Percentiles rank a stretch among this genome's conserved stretches.
These are phyloP conservation scores for Diplazon laetatorius DNA, from an alignment of 2,888 invertebrate genomes.

Conservation along the genomic window DNA sequence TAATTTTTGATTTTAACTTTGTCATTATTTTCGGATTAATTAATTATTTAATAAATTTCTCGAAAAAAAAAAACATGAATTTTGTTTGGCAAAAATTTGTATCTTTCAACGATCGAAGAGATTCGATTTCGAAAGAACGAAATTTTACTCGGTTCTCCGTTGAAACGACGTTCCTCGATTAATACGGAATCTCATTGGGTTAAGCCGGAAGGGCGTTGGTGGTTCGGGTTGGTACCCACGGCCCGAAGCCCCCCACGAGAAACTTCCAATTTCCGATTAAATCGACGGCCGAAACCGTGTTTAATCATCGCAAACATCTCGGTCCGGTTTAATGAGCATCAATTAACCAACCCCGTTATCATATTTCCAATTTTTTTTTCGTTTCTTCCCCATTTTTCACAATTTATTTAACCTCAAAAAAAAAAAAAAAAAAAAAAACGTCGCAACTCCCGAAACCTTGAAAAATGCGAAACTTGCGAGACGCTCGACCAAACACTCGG, in stretches of 20 bases:
- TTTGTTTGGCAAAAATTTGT: too few relatives aligned
- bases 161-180: conserved; percentile 64
- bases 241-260: conserved; percentile 35
- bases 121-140: neutral
- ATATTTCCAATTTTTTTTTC: conserved; percentile 24
- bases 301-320: conserved; percentile 37
- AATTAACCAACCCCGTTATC: too few relatives aligned
- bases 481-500: too few relatives aligned
- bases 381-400: too few relatives aligned
- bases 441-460: too few relatives aligned
- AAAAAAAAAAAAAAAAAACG: too few relatives aligned
- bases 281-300: conserved; percentile 44
- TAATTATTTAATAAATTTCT: too few relatives aligned
- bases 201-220: conserved; percentile 56
- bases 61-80: too few relatives aligned
- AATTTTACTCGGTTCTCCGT: conserved; percentile 43
- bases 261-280: conserved; percentile 64
- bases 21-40: too few relatives aligned
- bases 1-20: too few relatives aligned
- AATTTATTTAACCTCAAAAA: too few relatives aligned
- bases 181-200: conserved; percentile 60
- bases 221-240: conserved; percentile 19
- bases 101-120: conserved; percentile 1
- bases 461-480: too few relatives aligned
- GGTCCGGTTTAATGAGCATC: conserved; percentile 63